Percentiles rank a stretch among this genome's conserved stretches.
These are phyloP conservation scores for Rhagonycha fulva DNA, from an alignment of 2,888 invertebrate genomes.

Conservation along the genomic window DNA sequence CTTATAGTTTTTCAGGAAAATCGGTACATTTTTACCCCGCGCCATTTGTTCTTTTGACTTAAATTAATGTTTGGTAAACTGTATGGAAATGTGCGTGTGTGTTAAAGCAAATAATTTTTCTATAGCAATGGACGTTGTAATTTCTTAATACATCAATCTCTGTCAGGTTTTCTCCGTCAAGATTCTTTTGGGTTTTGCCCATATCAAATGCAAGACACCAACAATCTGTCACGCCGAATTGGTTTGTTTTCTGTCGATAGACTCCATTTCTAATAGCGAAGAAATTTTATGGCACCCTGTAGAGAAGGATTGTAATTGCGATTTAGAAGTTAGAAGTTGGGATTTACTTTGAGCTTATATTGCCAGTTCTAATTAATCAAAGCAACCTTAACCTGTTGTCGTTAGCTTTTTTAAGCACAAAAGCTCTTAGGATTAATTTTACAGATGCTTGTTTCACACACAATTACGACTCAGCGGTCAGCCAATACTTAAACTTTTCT, in stretches of 20 bases:
- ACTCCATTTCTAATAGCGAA: slow-evolving; percentile 17
- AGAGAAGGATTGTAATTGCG: slow-evolving; percentile 21
- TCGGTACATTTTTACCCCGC: neutral
- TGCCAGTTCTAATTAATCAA: slow-evolving; percentile 22
- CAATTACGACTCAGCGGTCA: slow-evolving; percentile 9
- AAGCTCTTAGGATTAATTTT: slow-evolving; percentile 11
- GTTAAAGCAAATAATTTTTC: slow-evolving; percentile 10
- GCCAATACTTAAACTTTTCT: slow-evolving; percentile 5
- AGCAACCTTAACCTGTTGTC: slow-evolving; percentile 21
- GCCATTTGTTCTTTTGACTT: neutral
- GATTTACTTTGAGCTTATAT: slow-evolving; percentile 15
- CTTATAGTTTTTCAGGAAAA: neutral
- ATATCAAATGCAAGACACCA: slow-evolving; percentile 17
- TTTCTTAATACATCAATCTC: slow-evolving; percentile 25
- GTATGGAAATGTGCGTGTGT: neutral
- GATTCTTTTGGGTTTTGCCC: slow-evolving; percentile 19
- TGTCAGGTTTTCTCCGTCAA: slow-evolving; percentile 23
- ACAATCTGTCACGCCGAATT: slow-evolving; percentile 17
- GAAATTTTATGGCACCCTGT: slow-evolving; percentile 23
- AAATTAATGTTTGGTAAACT: neutral
- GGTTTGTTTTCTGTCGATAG: slow-evolving; percentile 18
- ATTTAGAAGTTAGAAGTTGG: slow-evolving; percentile 23
- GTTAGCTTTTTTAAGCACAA: slow-evolving; percentile 15
- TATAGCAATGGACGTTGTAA: slow-evolving; percentile 15
- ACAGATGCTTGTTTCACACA: slow-evolving; percentile 23